Base-by-base conservation (phyloP, 2,797 vertebrate species). In the Australoheros facetus region DNA sequence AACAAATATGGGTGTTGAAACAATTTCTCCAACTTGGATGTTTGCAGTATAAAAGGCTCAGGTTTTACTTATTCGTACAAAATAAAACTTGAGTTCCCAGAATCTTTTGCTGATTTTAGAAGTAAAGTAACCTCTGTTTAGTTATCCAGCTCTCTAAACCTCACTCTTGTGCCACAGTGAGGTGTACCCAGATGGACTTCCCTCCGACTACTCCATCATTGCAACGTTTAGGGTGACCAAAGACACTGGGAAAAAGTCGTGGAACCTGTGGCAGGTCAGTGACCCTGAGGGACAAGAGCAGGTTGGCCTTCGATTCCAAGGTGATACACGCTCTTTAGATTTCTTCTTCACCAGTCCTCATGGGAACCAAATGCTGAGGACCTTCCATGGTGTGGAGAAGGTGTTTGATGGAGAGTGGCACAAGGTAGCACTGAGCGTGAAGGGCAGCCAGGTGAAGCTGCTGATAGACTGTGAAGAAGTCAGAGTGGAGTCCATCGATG, bases 201-300 rank as follows among this genome's bases (percentile, higher is more conserved):
- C 94, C 48, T 91, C 91, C 0, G 55, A 96, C 83, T 96, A 95
- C 88, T 96, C 95, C 0, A 26, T 96, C 87, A 94, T 93, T 7
- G 88, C 87, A 66, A 95, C 93, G 11, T 97, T 96, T 85, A 96
- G 96, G 87, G 80, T 92, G 82, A 89, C 89, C 56, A 93, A 95
- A 56, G 91, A 92, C 57, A 83, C 84, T 1, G 88, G 82, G 16
- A 57, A 73, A 83, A 88, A 84, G 19, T 88, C 90, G 75, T 96
- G 94, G 94, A 93, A 95, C 91, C 94, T 96, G 78, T 95, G 95
- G 95, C 93, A 96, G 91, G 89, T 97, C 80, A 96, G 93, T 17
- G 91, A 94, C 87, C 91, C 90, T 6, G 78, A 93, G n/a, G 94
- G 94, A 12, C 87, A 69, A 75, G 94, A 94, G 30, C 93, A 94